Percentiles rank a stretch among this genome's conserved stretches.
Conservation (phyloP, 2,113 vertebrate species). For the Tursiops truncatus region DNA sequence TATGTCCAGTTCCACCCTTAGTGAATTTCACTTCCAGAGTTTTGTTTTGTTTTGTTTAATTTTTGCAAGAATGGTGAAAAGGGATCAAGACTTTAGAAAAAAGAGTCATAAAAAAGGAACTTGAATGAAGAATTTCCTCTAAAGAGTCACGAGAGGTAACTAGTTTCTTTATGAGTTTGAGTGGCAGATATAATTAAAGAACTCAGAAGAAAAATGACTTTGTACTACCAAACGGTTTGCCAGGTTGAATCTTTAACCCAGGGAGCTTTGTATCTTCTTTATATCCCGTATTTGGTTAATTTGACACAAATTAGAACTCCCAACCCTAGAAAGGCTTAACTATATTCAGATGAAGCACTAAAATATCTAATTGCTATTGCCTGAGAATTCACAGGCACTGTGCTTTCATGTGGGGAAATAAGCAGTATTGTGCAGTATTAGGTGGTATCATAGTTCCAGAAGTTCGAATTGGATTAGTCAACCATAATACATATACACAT, state of each 20-base stretch:
- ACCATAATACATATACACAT: neutral
- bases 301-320: neutral
- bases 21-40: neutral
- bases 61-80: neutral
- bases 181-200: neutral
- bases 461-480: neutral
- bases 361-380: neutral
- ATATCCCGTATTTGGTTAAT: neutral
- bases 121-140: neutral
- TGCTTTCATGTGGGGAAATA: fast-evolving
- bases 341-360: neutral
- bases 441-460: neutral
- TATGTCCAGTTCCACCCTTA: neutral
- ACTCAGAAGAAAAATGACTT: neutral
- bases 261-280: neutral
- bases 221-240: neutral
- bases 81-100: neutral
- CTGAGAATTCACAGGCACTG: neutral
- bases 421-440: neutral
- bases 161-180: neutral
- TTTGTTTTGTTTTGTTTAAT: neutral
- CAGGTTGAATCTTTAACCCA: neutral
- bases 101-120: neutral
- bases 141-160: neutral
- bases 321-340: neutral